Conservation (phyloP, 2,113 vertebrate genomes). For the Oncorhynchus gorbuscha region DNA sequence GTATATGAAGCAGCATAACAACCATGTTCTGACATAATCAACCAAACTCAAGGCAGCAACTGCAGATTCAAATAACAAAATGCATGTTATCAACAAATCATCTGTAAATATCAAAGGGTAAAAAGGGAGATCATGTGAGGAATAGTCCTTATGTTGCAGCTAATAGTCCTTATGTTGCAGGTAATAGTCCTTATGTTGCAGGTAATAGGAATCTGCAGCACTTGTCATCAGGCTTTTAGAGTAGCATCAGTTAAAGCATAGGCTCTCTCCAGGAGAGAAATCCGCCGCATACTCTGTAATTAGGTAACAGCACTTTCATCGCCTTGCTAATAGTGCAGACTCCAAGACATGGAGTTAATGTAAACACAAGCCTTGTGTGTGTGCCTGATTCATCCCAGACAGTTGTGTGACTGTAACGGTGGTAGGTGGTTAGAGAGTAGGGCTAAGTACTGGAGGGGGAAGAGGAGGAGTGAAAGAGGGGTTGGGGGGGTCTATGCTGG, state of each 20-base stretch:
- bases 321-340: slow-evolving; percentile 27
- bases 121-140: slow-evolving; percentile 3
- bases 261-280: background rate
- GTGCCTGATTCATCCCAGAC: slow-evolving; percentile 16
- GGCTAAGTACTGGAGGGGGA: background rate
- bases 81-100: slow-evolving; percentile 1
- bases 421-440: background rate
- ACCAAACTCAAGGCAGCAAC: background rate
- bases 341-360: slow-evolving; percentile 9
- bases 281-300: slow-evolving; percentile 32
- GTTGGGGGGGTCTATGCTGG: background rate
- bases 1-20: slow-evolving; percentile 2
- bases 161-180: too few relatives aligned
- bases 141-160: too few relatives aligned
- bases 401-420: slow-evolving; percentile 9
- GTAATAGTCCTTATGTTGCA: background rate
- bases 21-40: background rate
- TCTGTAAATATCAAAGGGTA: background rate
- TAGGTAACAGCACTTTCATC: slow-evolving; percentile 38
- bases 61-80: background rate
- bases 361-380: slow-evolving; percentile 10
- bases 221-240: slow-evolving; percentile 2
- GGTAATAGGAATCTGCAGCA: slow-evolving; percentile 25
- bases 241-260: slow-evolving; percentile 5
- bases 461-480: background rate